Base-by-base conservation (phyloP, 2,113 vertebrate species). In the Saimiri boliviensis region DNA sequence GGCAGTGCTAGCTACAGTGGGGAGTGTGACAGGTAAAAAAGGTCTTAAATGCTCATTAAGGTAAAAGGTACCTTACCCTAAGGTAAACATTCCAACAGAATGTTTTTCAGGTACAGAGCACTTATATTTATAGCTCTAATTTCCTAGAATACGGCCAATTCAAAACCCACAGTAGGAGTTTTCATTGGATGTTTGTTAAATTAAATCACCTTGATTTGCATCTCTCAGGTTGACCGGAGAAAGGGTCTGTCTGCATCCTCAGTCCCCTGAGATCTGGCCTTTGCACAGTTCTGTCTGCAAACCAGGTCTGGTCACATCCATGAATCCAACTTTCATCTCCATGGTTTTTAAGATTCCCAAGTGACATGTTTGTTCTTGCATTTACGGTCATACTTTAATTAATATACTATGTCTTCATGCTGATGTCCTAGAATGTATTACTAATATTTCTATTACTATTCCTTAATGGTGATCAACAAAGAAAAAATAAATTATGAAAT, bases 401-500 rank as follows among this genome's bases (percentile, higher is more conserved):
- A 90, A 19, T 45, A 52, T 35, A 30, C 5, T 60, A 52, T 63
- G 35, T 90, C 42, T 97, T 93, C 40, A 40, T 60, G 37, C 7
- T 76, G 68, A 86, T 32, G 25, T 42, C 27, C 73, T 90, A 42
- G 2, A 82, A 74, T 20, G 20, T 11, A 68, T 20, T 73, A 45
- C 35, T 83, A 40, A 20, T 27, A 45, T 79, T 91, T 84, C 54
- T 83, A 42, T 79, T 54, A 80, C 91, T 91, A 74, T 77, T 91
- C 54, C 60, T 82, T 91, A 91, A 79, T 21, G 19, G 54, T 71
- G 25, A 74, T 54, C 45, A 96, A 80, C 63, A 66, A 47, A 91
- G 56, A 90, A 91, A 88, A 92, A 47, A 70, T 17, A 87, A 89
- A 30, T 52, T 42, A 79, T 25, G 86, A 83, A 93, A 60, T 83